Base-by-base conservation (phyloP, 1,140 invertebrate genomes). In the Scaptodrosophila lebanonensis region DNA sequence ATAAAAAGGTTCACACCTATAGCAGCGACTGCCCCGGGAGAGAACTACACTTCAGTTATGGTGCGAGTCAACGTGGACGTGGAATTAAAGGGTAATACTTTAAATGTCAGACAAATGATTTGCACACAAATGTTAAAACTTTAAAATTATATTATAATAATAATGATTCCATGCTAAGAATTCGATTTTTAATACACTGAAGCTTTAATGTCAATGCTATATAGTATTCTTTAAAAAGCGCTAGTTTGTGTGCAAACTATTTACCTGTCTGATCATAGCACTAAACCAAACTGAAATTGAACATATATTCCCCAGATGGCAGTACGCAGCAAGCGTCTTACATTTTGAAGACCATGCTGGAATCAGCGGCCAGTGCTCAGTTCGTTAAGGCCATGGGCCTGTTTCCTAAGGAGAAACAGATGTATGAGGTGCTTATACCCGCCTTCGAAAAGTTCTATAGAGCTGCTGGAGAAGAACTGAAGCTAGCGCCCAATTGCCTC, bases 401-500 rank as follows among this genome's bases (percentile, higher is more conserved):
- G 3, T 65, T 65, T 25, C 53, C 53, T n/a, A 58, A 54, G 18
- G 62, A 65, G 20, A 35, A 25, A 15, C 35, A 53, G 25, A 58
- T 59, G 49, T 65, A 65, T 39, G n/a, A 45, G 16, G 35, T 18
- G 9, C 27, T 36, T 44, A 22, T 65, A 25, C 42, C 49, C 7
- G 27, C 35, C 30, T 65, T 65, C 22, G 35, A 30, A 39, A 8
- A 57, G 33, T 30, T 63, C 1, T 63, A 38, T 86, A 89, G 17
- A 25, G 67, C 16, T 54, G 88, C 15, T 1, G 47, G 52, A 0
- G n/a, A 32, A 1, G 12, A 44, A 1, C 15, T 57, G 4, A 25
- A 27, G n/a, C 36, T 63, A 12, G 42, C 18, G 7, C 52, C 60
- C 0, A 29, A 39, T 8, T 57, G 60, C 17, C 17, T 43, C 20